Conservation (phyloP, 2,888 invertebrate genomes). For the Therioaphis trifolii region DNA sequence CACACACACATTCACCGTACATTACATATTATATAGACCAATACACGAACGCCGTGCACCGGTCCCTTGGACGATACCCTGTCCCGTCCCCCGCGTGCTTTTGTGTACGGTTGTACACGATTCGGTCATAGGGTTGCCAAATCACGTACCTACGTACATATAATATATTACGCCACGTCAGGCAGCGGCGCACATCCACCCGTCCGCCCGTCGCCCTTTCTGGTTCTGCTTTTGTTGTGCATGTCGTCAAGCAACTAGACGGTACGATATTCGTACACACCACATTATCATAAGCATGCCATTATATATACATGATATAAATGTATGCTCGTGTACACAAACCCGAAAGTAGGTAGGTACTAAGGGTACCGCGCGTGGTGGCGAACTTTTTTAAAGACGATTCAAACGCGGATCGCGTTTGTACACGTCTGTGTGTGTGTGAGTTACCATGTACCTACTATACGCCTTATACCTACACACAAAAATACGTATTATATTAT, state of each 20-base stretch:
- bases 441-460: too few species aligned
- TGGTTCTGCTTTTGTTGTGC: conserved; percentile 15
- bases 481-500: too few species aligned
- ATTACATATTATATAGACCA: too few species aligned
- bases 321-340: neutral
- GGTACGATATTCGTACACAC: too few species aligned
- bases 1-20: neutral
- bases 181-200: neutral
- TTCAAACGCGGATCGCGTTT: neutral
- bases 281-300: too few species aligned
- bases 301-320: neutral
- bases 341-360: too few species aligned
- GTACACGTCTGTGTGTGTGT: neutral
- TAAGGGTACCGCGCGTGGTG: neutral
- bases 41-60: too few species aligned
- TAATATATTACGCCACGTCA: neutral
- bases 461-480: too few species aligned
- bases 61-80: neutral
- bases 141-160: neutral
- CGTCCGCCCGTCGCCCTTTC: neutral
- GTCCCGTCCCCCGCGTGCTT: neutral
- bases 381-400: neutral
- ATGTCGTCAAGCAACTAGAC: conserved; percentile 2
- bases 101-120: neutral
- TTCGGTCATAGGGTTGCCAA: neutral